A percentile compares a stretch with the other conserved stretches of the same genome.
These are phyloP conservation scores for Pseudopleuronectes americanus DNA, from an alignment of 2,797 vertebrate species.

Conservation along the genomic window DNA sequence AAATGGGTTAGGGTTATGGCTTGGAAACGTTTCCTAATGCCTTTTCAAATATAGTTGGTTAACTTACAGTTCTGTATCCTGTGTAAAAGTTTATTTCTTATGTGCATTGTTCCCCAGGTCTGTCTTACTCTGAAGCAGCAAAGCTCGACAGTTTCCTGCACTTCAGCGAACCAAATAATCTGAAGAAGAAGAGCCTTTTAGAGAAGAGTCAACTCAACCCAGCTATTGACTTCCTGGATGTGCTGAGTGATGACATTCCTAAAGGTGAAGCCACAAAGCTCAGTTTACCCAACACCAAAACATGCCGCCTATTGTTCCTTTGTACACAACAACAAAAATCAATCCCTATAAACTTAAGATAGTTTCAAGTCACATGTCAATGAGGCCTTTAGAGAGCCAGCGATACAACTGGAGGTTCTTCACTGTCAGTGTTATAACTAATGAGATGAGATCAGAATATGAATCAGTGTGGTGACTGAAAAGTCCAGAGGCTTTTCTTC, in stretches of 20 bases:
- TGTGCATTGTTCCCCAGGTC: constrained; percentile 78
- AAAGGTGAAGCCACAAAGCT: constrained; percentile 81
- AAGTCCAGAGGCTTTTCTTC: neutral
- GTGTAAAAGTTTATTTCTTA: neutral
- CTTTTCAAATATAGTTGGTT: too few relatives aligned
- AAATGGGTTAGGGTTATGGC: too few relatives aligned
- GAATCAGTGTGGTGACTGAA: neutral
- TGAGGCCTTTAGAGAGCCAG: neutral
- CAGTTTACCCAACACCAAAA: neutral
- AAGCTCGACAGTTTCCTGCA: constrained; percentile 92
- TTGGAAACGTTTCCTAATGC: neutral
- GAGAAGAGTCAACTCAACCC: constrained; percentile 89
- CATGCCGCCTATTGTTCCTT: neutral
- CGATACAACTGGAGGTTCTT: neutral
- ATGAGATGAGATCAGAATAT: neutral
- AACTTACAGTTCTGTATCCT: neutral
- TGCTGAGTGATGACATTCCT: constrained; percentile 90
- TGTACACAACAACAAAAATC: too few relatives aligned
- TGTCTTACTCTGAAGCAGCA: constrained; percentile 85
- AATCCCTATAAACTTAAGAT: neutral
- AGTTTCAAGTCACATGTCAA: neutral
- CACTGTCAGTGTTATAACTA: constrained; percentile 4
- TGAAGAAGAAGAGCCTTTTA: constrained; percentile 87
- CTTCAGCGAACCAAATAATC: constrained; percentile 83
- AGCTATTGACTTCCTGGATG: constrained; percentile 91